Evolutionary conservation across 1,140 invertebrate species (phyloP).

Genomic region (Drosophila carrolli): DNA sequence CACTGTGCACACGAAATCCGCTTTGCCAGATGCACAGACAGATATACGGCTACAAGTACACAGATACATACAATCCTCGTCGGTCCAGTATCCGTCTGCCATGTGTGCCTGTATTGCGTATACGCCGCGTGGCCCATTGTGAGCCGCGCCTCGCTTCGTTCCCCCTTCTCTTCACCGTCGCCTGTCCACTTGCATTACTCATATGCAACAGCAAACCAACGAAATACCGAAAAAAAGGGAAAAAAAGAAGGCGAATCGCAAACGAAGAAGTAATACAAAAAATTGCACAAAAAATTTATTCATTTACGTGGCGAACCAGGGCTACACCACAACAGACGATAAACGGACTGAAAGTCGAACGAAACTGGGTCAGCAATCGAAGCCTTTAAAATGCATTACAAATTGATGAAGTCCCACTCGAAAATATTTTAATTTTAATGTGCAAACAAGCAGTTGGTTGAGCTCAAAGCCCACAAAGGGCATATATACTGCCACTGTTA

Average conservation of each 20-base stretch:
- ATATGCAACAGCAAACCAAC: conserved; percentile 53
- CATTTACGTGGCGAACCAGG: conserved; percentile 68
- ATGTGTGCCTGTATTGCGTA: conserved; percentile 58
- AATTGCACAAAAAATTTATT: conserved; percentile 74
- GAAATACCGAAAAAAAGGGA: conserved; percentile 9
- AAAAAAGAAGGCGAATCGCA: conserved; percentile 18
- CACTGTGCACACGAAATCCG: conserved; percentile 66
- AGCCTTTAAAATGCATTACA: conserved; percentile 44
- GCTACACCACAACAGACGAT: conserved; percentile 37
- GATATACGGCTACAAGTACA: conserved; percentile 5
- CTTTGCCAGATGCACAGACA: conserved; percentile 47
- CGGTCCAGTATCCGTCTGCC: conserved; percentile 39
- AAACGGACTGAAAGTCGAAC: conserved; percentile 27
- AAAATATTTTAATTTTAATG: conserved; percentile 39
- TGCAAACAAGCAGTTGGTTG: conserved; percentile 22
- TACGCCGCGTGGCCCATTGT: conserved; percentile 76
- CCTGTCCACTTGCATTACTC: conserved; percentile 72
- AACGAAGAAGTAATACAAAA: conserved; percentile 66
- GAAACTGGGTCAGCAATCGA: conserved; percentile 53
- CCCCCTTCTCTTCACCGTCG: conserved; percentile 5
- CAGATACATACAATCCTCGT: conserved; percentile 51
- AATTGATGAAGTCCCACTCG: conserved; percentile 31
- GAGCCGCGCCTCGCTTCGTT: conserved; percentile 61
- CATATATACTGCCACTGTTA: conserved; percentile 2
- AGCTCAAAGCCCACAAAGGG: conserved; percentile 11